Evolutionary conservation across 2,113 vertebrate genomes (phyloP), one percentile per base, ranked within the genome.

Genomic region (Actinemys pallida): DNA sequence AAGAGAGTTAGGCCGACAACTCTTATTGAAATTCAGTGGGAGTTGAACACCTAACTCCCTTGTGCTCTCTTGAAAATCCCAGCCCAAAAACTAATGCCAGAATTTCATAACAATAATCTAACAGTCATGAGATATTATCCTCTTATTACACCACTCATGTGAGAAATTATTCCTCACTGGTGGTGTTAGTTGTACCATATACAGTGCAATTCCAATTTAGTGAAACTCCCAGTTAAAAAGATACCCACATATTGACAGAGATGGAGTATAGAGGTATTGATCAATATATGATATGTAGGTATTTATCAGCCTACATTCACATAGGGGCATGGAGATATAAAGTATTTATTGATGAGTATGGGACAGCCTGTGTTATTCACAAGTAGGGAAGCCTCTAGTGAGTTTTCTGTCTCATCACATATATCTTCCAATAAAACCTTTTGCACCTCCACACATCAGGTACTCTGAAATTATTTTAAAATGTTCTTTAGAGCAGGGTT

Each of bases 151-250:
- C 24, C 72, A 76, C 39, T 76, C 14, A 50, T 62, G 88, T 54
- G 78, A 90, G 80, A 87, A 87, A 81, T 87, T 78, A 52, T 19
- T 89, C 54, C 91, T 95, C 14, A 20, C 31, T 62, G 27, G 31
- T 62, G 27, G 31, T 47, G 14, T 27, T 76, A 76, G 10, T 45
- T 76, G 39, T 45, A 76, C 81, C 45, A 84, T 31, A 10, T 13
- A 49, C n/a, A 69, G 42, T 78, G 62, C 81, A 87, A 87, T 87
- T 87, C 85, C 50, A 90, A 5, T 84, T 95, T 88, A 78, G 29
- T 57, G 65, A 52, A 80, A 59, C 25, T 27, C 19, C 42, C 56
- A 53, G 53, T 93, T 65, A 65, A 91, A 69, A 45, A 45, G 72
- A 6, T 50, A 54, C 57, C 45, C 49, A 88, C 87, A 90, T 65